Percentiles rank a stretch among this genome's conserved stretches.
phyloP scores from a whole-genome alignment of 2,113 vertebrate genomes.

The Suricata suricatta region DNA sequence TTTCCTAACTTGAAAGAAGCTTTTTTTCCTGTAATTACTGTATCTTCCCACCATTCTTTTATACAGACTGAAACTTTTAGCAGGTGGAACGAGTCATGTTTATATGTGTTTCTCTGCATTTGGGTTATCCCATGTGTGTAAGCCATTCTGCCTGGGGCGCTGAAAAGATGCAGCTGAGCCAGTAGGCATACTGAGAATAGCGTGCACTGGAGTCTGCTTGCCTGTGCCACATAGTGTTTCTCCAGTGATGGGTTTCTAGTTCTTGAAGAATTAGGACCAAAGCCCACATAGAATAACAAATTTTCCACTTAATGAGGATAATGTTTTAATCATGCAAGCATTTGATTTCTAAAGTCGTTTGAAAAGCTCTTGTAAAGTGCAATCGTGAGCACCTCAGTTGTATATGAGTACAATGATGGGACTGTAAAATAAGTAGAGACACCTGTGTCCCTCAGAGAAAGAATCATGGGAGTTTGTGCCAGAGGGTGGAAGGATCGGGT shows the following conservation, averaged over 20 bases:
- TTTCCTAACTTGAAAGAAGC: background rate
- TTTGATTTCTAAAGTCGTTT: slow-evolving; percentile 52
- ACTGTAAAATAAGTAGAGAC: slow-evolving; percentile 56
- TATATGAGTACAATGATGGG: background rate
- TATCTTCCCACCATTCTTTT: background rate
- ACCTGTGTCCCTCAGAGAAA: slow-evolving; percentile 58
- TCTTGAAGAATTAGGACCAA: slow-evolving; percentile 23
- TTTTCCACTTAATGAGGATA: slow-evolving; percentile 33
- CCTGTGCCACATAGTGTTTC: background rate
- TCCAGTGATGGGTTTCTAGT: background rate
- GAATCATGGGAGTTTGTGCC: slow-evolving; percentile 40
- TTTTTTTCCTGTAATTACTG: background rate
- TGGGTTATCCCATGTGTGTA: background rate
- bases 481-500: slow-evolving; percentile 52
- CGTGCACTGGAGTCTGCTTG: background rate
- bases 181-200: background rate
- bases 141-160: background rate
- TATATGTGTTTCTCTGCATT: background rate
- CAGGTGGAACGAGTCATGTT: background rate
- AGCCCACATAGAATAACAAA: background rate
- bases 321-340: slow-evolving; percentile 42
- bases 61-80: background rate
- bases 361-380: slow-evolving; percentile 17
- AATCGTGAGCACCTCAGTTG: background rate
- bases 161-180: background rate